These are phyloP conservation scores for Leucoma salicis DNA, from an alignment of 2,888 invertebrate genomes.

Conservation along the genomic window DNA sequence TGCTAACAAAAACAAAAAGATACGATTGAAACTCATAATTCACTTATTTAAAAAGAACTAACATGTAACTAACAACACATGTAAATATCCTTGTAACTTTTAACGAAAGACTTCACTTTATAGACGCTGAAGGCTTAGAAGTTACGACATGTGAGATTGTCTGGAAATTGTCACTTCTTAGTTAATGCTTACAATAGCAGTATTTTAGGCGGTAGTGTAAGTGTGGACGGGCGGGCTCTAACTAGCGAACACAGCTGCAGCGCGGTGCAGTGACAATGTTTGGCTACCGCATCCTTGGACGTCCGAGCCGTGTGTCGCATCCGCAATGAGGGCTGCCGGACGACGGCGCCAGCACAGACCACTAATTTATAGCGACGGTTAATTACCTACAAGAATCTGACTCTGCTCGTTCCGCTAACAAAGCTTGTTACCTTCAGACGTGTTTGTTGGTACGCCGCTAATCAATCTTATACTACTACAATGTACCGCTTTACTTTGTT, in stretches of 20 bases:
- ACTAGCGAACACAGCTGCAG: conserved; percentile 71
- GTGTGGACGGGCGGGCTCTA: conserved; percentile 63
- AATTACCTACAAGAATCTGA: conserved; percentile 73
- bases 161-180: conserved; percentile 37
- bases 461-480: too few species aligned
- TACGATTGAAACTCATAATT: too few species aligned
- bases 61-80: too few species aligned
- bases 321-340: conserved; percentile 57
- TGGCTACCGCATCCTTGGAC: conserved; percentile 61
- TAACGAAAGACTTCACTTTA: too few species aligned
- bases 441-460: too few species aligned
- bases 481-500: too few species aligned
- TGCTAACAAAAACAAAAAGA: too few species aligned
- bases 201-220: conserved; percentile 63
- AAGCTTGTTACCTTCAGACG: conserved; percentile 36
- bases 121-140: neutral
- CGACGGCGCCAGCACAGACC: conserved; percentile 36
- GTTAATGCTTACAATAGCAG: conserved; percentile 42
- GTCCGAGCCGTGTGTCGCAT: conserved; percentile 54
- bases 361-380: conserved; percentile 73
- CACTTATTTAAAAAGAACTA: too few species aligned
- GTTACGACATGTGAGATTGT: conserved; percentile 32
- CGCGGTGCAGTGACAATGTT: conserved; percentile 72
- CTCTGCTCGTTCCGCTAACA: conserved; percentile 49
- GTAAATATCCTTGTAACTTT: too few species aligned